Evolutionary conservation across 2,888 invertebrate genomes (phyloP), one percentile per base, ranked within the genome.

Genomic region (Allacma fusca): DNA sequence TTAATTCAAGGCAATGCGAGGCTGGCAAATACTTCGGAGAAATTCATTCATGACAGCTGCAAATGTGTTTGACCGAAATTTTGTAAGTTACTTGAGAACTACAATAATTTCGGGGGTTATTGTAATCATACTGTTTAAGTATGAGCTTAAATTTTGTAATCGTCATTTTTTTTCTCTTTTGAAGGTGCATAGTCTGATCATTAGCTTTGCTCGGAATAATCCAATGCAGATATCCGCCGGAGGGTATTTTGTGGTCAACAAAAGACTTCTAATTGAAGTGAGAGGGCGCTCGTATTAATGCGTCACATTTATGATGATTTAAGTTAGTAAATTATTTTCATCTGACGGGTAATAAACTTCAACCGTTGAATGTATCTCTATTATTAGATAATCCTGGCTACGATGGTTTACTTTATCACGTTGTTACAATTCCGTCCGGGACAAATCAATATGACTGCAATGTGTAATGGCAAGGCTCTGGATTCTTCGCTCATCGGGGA

Each of bases 181-280:
- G 4, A 23, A 81, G 81, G 77, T 80, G 0, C 78, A 81, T 1
- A 80, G 79, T 62, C 74, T 83, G 26, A 80, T 79, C 40, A 75
- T 81, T 16, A 81, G 81, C n/a, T 83, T 81, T 78, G 79, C 81
- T 12, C 77, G 81, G 43, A 80, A 79, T 69, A 81, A 80, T 64
- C 83, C 83, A 34, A 62, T 81, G 23, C 76, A 79, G 19, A 57
- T 83, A 19, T 78, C 81, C 5, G 80, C 81, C 2, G 79, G 79
- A 57, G 81, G 81, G n/a, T 83, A 81, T 24, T 81, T 80, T 71
- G 75, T 74, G 5, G 76, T 83, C 0, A 81, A 82, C 26, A 82
- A 80, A 21, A 21, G 26, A 29, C 28, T 72, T n/a, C 23, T 72
- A 9, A 26, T 59, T 21, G 1, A 1, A 23, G 70, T 70, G n/a